phyloP scores from a whole-genome alignment of 2,113 vertebrate species.

The Aptenodytes patagonicus region DNA sequence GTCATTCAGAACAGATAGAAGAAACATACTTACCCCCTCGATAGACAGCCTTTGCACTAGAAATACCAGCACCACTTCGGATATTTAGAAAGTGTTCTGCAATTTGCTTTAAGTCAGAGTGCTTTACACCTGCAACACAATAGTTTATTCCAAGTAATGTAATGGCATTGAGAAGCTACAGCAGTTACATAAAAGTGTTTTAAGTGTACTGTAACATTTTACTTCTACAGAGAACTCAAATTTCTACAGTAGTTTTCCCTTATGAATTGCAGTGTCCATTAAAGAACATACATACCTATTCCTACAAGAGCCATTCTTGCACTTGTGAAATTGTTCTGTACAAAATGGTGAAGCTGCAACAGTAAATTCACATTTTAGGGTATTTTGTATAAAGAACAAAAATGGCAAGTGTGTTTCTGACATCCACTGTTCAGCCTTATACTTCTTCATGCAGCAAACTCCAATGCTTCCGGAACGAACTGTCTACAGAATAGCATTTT shows the following conservation, averaged over 20 bases:
- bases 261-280: neutral
- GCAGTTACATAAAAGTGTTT: neutral
- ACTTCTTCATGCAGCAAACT: neutral
- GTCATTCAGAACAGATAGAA: neutral
- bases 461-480: neutral
- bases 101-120: slow-evolving; percentile 86
- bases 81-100: slow-evolving; percentile 96
- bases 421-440: neutral
- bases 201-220: neutral
- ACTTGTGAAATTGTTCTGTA: slow-evolving; percentile 88
- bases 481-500: neutral
- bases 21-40: slow-evolving; percentile 83
- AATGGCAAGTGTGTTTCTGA: neutral
- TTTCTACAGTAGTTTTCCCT: neutral
- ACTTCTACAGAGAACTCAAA: neutral
- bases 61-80: slow-evolving; percentile 83
- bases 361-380: slow-evolving; percentile 21
- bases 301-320: slow-evolving; percentile 91
- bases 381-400: neutral
- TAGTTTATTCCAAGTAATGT: neutral
- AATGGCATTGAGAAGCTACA: neutral
- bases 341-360: slow-evolving; percentile 84
- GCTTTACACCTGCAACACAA: slow-evolving; percentile 83
- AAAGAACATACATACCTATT: slow-evolving; percentile 78
- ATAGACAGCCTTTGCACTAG: slow-evolving; percentile 81